Base-by-base conservation (phyloP, 2,797 vertebrate genomes). In the Liasis olivaceus region DNA sequence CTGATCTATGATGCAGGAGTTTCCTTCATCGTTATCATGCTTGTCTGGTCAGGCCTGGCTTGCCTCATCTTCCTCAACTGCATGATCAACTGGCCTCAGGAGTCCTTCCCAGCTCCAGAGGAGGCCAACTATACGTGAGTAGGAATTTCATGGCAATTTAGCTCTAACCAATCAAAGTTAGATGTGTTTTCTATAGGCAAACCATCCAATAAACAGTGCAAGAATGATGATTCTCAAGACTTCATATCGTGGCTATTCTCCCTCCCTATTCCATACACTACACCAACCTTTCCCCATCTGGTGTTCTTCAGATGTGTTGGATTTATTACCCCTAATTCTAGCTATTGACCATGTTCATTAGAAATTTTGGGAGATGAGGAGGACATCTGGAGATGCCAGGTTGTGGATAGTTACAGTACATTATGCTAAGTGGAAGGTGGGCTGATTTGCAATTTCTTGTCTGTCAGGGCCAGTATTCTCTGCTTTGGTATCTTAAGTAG, bases 31-130 rank as follows among this genome's bases (percentile, higher is more conserved):
- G 95, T 95, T 88, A 99, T 99, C 97, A 99, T 99, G 99, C 98
- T 98, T 96, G 94, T 96, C 54, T 99, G 99, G 99, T 95, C 98
- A 0, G 98, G 97, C 54, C 97, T 99, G 13, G 98, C 98, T 2
- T 96, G 96, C 60, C 96, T 98, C 14, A 98, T 99, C 94, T 99
- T 98, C 92, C 81, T 98, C 87, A 99, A 99, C 96, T 99, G 99
- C 93, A 97, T 98, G 88, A 42, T 99, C 81, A 99, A 99, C 97
- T 99, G 99, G 99, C 99, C 99, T 0, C 26, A 5, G 0, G 98
- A 98, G 93, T 96, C 98, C 36, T 99, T 99, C 94, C 98, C 98
- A 0, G 98, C 98, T 1, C 98, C 98, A 0, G 98, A 99, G 28
- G 98, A 99, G 94, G 97, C 98, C 4, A 97, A 97, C 94, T 98